phyloP scores from a whole-genome alignment of 1,140 invertebrate species.

The Tetragnatha versicolor region DNA sequence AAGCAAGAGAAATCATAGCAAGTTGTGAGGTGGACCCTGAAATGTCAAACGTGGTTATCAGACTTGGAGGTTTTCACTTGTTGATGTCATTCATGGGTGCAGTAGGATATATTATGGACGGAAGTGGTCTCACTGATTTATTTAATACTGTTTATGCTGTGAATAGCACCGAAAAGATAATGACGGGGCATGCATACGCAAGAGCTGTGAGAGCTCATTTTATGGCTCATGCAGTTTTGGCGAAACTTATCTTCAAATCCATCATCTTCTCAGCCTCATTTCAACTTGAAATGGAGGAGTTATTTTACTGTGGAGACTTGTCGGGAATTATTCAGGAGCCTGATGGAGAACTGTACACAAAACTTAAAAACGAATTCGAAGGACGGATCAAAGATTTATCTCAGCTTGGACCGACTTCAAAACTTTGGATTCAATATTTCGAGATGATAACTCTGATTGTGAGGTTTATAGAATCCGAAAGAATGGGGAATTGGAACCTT shows the following conservation, averaged over 20 bases:
- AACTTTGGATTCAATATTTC: neutral
- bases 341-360: no score
- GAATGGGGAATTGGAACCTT: neutral
- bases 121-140: neutral
- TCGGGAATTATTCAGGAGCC: no score
- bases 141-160: neutral
- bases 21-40: neutral
- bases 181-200: neutral
- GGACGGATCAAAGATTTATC: no score
- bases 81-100: neutral
- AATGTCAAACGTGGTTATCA: neutral
- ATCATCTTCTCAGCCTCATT: no score
- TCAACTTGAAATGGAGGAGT: no score
- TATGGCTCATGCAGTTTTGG: neutral
- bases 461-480: neutral
- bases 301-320: no score
- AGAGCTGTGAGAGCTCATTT: slow-evolving; percentile 6
- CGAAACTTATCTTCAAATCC: neutral
- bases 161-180: slow-evolving; percentile 4
- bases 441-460: neutral
- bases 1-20: neutral
- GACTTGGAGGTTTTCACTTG: neutral
- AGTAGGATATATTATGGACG: neutral
- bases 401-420: neutral
- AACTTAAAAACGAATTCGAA: no score